Percentiles rank a stretch among this genome's conserved stretches.
These are phyloP conservation scores for Trachelipus rathkii DNA, from an alignment of 1,140 invertebrate species.

Conservation along the genomic window DNA sequence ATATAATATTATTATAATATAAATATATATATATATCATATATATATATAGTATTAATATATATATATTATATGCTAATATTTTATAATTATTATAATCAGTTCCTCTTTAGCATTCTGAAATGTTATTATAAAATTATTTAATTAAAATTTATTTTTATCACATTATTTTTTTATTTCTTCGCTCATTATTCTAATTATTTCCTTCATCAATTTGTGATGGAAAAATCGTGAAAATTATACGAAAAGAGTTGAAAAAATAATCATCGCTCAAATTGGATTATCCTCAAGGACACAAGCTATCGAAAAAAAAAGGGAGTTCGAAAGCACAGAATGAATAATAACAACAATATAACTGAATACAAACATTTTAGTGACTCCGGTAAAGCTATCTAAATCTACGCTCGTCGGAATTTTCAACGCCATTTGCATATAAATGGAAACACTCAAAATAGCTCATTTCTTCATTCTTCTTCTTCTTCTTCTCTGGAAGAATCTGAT, in stretches of 20 bases:
- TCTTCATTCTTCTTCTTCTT: constrained; percentile 2
- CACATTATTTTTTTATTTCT: no score
- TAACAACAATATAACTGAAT: background rate
- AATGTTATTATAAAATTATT: no score
- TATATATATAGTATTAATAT: no score
- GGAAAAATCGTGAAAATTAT: no score
- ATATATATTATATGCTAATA: no score
- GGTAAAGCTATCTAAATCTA: constrained; percentile 4
- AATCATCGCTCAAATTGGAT: background rate
- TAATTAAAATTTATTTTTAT: no score
- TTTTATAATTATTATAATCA: no score
- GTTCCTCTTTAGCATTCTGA: no score
- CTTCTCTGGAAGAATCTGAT: background rate
- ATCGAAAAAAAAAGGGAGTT: background rate
- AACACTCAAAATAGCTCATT: constrained; percentile 1
- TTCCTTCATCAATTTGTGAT: no score
- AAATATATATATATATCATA: no score
- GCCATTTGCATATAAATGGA: constrained; percentile 8
- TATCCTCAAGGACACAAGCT: background rate
- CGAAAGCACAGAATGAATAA: background rate
- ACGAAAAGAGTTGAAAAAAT: background rate
- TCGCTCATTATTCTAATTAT: no score
- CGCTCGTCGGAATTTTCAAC: background rate
- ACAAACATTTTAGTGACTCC: background rate
- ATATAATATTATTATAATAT: no score